phyloP scores from a whole-genome alignment of 2,797 vertebrate genomes.

The Urophycis tenuis region DNA sequence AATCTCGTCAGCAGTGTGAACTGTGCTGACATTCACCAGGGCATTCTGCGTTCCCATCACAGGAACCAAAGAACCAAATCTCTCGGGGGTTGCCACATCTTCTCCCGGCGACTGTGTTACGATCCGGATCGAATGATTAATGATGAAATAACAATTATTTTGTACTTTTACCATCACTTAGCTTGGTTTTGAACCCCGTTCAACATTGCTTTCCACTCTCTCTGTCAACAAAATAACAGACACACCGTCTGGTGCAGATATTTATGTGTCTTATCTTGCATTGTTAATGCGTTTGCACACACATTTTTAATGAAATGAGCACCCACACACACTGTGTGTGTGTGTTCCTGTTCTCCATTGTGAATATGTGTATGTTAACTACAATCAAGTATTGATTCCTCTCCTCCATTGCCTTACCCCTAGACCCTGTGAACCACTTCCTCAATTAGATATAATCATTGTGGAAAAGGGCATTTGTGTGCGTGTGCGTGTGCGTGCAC shows the following conservation, averaged over 20 bases:
- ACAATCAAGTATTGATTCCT: slow-evolving; percentile 3
- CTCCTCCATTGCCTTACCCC: not conserved
- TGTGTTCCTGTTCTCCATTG: not conserved
- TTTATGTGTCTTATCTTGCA: not conserved
- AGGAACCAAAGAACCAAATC: too few species aligned
- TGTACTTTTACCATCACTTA: too few species aligned
- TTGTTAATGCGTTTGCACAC: not conserved
- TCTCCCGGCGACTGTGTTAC: too few species aligned
- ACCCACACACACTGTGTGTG: not conserved
- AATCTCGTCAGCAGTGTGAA: too few species aligned
- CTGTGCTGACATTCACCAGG: too few species aligned
- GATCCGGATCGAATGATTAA: too few species aligned
- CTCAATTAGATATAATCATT: not conserved
- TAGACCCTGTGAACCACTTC: not conserved
- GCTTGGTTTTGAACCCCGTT: too few species aligned
- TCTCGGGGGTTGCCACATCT: too few species aligned
- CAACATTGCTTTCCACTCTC: not conserved
- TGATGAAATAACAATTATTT: too few species aligned
- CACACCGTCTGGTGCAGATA: not conserved
- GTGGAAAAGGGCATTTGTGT: not conserved
- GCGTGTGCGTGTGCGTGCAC: not conserved
- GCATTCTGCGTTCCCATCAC: too few species aligned
- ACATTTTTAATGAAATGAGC: not conserved
- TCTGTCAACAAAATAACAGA: not conserved
- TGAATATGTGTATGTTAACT: not conserved